phyloP scores from a whole-genome alignment of 2,113 vertebrate species.

The Macroglossus sobrinus region DNA sequence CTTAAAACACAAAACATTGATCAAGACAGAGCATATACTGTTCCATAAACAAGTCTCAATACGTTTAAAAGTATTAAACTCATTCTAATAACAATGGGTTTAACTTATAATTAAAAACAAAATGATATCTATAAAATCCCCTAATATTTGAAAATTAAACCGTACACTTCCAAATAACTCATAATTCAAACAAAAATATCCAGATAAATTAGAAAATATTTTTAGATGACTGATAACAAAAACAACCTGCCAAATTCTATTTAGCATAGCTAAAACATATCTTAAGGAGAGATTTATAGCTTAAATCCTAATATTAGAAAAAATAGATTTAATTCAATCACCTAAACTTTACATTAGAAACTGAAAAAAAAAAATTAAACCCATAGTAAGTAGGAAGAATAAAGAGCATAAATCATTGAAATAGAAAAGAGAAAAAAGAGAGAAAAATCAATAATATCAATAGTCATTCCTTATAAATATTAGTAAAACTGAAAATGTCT shows the following conservation, averaged over 20 bases:
- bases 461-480: neutral
- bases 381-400: neutral
- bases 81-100: neutral
- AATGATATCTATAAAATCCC: neutral
- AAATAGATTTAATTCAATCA: neutral
- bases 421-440: neutral
- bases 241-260: neutral
- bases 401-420: neutral
- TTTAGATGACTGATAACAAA: neutral
- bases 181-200: neutral
- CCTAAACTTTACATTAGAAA: neutral
- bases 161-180: neutral
- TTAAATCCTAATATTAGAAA: neutral
- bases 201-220: neutral
- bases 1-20: neutral
- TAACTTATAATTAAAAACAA: neutral
- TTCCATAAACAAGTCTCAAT: neutral
- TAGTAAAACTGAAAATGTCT: neutral
- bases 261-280: neutral
- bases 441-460: neutral
- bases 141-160: neutral
- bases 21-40: neutral
- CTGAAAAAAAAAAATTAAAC: neutral
- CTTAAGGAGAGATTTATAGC: neutral
- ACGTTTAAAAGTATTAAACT: neutral